phyloP scores from a whole-genome alignment of 2,888 invertebrate genomes.

The Mimumesa dahlbomi region DNA sequence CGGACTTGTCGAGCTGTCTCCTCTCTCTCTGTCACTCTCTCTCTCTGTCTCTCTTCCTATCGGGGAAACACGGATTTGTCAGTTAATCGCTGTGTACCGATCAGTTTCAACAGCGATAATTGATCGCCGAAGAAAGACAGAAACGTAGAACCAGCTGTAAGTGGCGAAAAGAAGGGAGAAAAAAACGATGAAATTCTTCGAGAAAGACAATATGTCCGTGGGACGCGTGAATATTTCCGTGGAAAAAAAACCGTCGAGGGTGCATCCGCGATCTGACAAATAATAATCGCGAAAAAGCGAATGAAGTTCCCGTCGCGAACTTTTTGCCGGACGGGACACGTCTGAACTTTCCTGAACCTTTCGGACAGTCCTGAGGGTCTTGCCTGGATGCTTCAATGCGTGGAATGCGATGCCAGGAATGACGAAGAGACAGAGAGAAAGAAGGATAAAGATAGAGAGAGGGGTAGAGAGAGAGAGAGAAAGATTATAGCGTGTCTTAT shows the following conservation, averaged over 20 bases:
- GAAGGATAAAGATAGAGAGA: too few species aligned
- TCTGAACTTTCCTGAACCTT: conserved; percentile 2
- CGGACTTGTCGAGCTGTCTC: conserved; percentile 20
- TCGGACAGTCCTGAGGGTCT: conserved; percentile 25
- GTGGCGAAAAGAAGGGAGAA: too few species aligned
- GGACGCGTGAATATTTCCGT: not conserved
- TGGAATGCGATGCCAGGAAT: conserved; percentile 29
- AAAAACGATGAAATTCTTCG: not conserved
- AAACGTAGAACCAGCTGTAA: not conserved
- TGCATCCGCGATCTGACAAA: not conserved
- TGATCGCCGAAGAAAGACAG: conserved; percentile 27
- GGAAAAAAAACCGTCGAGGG: not conserved
- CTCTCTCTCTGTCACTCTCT: conserved; percentile 9
- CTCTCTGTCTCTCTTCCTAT: conserved; percentile 1
- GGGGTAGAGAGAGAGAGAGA: conserved; percentile 2
- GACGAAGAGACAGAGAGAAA: conserved; percentile 11
- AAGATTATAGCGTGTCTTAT: conserved; percentile 15
- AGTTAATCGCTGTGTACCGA: conserved; percentile 12
- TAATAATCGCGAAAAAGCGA: not conserved
- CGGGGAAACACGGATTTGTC: too few species aligned
- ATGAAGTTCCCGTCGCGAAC: conserved; percentile 10
- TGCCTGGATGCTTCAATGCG: conserved; percentile 20
- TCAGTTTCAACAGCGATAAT: conserved; percentile 43
- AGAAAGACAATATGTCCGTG: too few species aligned
- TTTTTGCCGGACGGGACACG: conserved; percentile 3